These are phyloP conservation scores for Hippolais icterina DNA, from an alignment of 2,113 vertebrate species.

Conservation along the genomic window DNA sequence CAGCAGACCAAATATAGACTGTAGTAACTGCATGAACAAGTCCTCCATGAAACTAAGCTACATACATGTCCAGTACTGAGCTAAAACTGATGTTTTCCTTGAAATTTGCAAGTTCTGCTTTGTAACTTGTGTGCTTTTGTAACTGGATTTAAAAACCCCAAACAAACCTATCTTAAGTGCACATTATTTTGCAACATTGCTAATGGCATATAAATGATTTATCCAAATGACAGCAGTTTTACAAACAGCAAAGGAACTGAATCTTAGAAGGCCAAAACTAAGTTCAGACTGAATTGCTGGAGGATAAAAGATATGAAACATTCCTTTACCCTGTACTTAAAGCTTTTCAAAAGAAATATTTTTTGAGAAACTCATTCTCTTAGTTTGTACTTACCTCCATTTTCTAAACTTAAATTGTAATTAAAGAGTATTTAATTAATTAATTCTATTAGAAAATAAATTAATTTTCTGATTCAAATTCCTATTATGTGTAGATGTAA, in stretches of 20 bases:
- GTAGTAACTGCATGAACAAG: background rate
- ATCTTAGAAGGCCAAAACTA: background rate
- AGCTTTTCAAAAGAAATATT: background rate
- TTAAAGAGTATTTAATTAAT: background rate
- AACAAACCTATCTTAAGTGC: background rate
- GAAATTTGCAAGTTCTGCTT: background rate
- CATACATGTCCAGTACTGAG: background rate
- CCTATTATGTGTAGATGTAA: background rate
- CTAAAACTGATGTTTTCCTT: background rate
- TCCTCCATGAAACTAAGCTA: background rate
- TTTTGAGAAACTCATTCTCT: background rate
- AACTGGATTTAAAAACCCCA: background rate
- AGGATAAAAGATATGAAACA: background rate
- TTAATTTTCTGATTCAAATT: background rate
- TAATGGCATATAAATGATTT: background rate
- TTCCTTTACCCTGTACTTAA: background rate
- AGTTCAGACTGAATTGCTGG: background rate
- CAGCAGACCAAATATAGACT: background rate
- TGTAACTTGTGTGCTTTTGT: background rate
- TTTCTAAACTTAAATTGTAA: background rate
- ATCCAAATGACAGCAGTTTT: background rate
- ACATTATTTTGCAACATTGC: background rate
- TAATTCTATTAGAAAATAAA: background rate
- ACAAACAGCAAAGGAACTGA: background rate
- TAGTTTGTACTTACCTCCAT: background rate